Conservation (phyloP, 1,140 invertebrate species). For the Charaxes varanes region DNA sequence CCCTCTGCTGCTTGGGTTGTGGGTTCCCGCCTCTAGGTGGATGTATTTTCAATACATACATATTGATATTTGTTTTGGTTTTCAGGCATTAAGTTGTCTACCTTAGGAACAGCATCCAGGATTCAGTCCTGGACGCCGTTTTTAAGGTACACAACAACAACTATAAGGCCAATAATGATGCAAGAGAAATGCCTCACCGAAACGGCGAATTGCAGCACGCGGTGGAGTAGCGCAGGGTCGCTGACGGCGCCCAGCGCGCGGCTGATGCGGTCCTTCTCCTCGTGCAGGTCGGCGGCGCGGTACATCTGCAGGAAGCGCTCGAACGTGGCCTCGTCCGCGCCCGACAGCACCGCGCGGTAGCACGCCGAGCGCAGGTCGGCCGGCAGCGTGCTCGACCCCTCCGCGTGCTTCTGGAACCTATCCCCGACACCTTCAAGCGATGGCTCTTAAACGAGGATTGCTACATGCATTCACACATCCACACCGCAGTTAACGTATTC, state of each 20-base stretch:
- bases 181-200: constrained; percentile 82
- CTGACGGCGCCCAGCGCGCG: constrained; percentile 85
- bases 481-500: no score
- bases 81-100: no score
- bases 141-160: no score
- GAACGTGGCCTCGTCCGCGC: constrained; percentile 80
- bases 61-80: no score
- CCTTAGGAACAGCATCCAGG: no score
- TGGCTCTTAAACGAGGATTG: no score
- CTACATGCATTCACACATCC: no score
- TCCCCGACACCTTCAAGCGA: background rate
- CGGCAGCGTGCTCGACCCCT: constrained; percentile 78
- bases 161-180: no score
- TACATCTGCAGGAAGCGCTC: constrained; percentile 89
- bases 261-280: constrained; percentile 94
- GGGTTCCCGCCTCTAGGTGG: no score
- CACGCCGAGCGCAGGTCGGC: constrained; percentile 92
- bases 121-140: no score
- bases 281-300: constrained; percentile 88
- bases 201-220: constrained; percentile 92
- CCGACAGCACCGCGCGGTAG: constrained; percentile 89
- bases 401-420: constrained; percentile 82
- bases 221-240: constrained; percentile 80
- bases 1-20: no score
- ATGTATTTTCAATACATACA: no score